phyloP scores from a whole-genome alignment of 2,888 invertebrate species.

The Polydrusus tereticollis region DNA sequence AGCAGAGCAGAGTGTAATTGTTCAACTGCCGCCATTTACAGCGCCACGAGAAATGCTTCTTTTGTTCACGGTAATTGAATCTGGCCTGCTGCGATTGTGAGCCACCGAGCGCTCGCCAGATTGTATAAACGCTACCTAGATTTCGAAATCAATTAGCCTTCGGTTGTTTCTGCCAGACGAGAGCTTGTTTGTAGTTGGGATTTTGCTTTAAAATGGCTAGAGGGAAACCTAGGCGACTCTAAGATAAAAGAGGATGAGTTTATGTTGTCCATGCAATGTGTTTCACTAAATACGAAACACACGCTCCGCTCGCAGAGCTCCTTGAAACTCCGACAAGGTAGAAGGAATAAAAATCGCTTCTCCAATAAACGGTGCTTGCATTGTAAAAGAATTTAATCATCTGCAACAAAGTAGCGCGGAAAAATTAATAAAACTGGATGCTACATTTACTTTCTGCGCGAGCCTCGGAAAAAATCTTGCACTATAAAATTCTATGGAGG shows the following conservation, averaged over 20 bases:
- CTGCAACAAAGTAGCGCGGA: too few relatives aligned
- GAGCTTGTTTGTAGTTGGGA: constrained; percentile 23
- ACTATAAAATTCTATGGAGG: constrained; percentile 32
- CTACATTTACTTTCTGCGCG: too few relatives aligned
- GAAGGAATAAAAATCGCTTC: too few relatives aligned
- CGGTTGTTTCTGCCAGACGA: constrained; percentile 52
- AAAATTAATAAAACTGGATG: too few relatives aligned
- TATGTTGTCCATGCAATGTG: neutral
- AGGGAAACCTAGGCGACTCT: neutral
- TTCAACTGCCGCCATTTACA: constrained; percentile 66
- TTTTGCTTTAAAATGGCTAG: constrained; percentile 22
- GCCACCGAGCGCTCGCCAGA: constrained; percentile 58
- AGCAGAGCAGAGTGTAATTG: constrained; percentile 58
- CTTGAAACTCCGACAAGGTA: too few relatives aligned
- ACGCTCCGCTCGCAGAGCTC: too few relatives aligned
- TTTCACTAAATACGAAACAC: too few relatives aligned
- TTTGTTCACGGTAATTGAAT: constrained; percentile 67
- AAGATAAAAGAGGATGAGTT: neutral
- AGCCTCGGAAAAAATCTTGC: constrained; percentile 11
- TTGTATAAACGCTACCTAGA: constrained; percentile 64
- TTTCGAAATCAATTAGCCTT: constrained; percentile 63
- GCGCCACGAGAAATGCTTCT: constrained; percentile 62
- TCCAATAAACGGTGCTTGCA: too few relatives aligned
- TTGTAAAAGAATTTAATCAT: too few relatives aligned
- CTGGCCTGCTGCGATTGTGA: constrained; percentile 59